Conservation (phyloP, 2,797 vertebrate genomes). For the Chromis chromis region DNA sequence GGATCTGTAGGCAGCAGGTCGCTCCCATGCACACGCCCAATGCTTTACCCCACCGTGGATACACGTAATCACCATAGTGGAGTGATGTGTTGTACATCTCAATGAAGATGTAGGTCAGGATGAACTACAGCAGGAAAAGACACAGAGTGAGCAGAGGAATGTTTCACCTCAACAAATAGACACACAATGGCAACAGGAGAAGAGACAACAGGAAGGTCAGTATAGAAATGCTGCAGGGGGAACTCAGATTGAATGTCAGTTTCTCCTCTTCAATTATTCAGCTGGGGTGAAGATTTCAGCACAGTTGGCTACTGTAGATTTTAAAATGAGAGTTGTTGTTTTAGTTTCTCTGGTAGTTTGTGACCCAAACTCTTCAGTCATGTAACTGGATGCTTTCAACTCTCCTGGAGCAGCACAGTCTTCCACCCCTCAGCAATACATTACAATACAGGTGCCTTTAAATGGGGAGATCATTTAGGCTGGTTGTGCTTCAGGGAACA, state of each 20-base stretch:
- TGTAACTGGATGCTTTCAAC: slow-evolving; percentile 14
- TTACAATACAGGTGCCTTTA: slow-evolving; percentile 14
- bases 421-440: slow-evolving; percentile 8
- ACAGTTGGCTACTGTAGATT: slow-evolving; percentile 1
- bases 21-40: slow-evolving; percentile 87
- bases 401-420: neutral
- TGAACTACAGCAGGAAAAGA: slow-evolving; percentile 78
- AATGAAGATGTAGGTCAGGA: slow-evolving; percentile 88
- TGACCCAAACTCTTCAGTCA: neutral
- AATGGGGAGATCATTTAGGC: neutral
- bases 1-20: slow-evolving; percentile 87
- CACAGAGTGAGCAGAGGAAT: slow-evolving; percentile 26
- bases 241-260: slow-evolving; percentile 57
- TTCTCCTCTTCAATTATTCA: slow-evolving; percentile 72
- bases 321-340: slow-evolving; percentile 20
- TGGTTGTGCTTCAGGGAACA: slow-evolving; percentile 17
- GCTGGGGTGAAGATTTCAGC: slow-evolving; percentile 19
- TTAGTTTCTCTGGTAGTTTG: slow-evolving; percentile 1
- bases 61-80: slow-evolving; percentile 84
- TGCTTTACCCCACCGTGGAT: slow-evolving; percentile 85
- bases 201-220: slow-evolving; percentile 1
- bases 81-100: slow-evolving; percentile 86
- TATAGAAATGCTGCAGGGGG: slow-evolving; percentile 29
- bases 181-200: slow-evolving; percentile 13
- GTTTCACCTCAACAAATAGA: slow-evolving; percentile 22